A percentile compares a stretch with the other conserved stretches of the same genome.
These are phyloP conservation scores for Australoheros facetus DNA, from an alignment of 2,797 vertebrate genomes.

Conservation along the genomic window DNA sequence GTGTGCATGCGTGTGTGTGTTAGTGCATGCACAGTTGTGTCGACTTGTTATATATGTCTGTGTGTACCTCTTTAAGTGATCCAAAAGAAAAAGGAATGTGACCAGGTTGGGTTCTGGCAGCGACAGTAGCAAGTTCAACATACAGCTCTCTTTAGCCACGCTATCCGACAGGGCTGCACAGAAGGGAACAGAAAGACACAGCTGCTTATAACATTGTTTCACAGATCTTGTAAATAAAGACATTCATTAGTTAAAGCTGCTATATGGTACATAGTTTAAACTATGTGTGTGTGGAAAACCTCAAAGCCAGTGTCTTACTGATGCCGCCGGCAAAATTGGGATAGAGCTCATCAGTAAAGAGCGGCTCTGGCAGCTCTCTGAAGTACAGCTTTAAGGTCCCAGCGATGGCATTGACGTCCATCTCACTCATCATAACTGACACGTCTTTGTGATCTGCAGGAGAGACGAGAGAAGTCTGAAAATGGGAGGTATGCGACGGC, in stretches of 20 bases:
- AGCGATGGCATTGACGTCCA: constrained; percentile 98
- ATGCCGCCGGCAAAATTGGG: constrained; percentile 97
- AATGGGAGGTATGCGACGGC: background rate
- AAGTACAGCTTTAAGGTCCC: constrained; percentile 98
- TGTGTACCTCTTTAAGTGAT: constrained; percentile 94
- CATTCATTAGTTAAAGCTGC: background rate
- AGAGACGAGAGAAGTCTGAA: constrained; percentile 2
- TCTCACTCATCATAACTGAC: constrained; percentile 99
- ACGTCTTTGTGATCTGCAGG: constrained; percentile 94
- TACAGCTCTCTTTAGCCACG: constrained; percentile 97
- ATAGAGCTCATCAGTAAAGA: constrained; percentile 96
- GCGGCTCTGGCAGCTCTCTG: constrained; percentile 94
- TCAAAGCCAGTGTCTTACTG: constrained; percentile 78
- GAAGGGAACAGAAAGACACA: background rate
- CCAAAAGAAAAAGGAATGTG: constrained; percentile 97
- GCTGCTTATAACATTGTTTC: background rate
- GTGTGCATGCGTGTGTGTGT: background rate
- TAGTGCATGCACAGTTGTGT: background rate
- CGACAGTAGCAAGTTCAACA: constrained; percentile 94
- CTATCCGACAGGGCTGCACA: constrained; percentile 92
- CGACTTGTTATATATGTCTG: background rate
- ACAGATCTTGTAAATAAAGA: background rate
- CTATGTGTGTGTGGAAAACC: rapidly evolving
- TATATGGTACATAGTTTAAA: background rate
- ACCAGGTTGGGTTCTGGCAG: constrained; percentile 97